phyloP scores from a whole-genome alignment of 2,113 vertebrate species.

The Oriolus oriolus region DNA sequence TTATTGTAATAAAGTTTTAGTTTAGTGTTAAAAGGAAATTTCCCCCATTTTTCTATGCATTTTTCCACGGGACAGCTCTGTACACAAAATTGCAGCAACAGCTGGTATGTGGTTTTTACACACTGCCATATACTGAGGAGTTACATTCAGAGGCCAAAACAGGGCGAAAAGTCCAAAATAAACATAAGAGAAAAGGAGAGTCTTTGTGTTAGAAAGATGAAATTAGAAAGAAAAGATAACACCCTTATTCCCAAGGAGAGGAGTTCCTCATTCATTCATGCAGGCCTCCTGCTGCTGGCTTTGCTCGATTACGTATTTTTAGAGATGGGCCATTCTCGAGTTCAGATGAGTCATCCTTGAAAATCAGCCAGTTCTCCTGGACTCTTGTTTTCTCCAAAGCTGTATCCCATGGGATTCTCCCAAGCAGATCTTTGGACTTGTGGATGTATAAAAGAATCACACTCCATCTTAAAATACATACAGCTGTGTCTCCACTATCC shows the following conservation, averaged over 20 bases:
- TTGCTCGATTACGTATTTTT: rapidly evolving
- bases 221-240: not conserved
- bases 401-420: not conserved
- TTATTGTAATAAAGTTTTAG: not conserved
- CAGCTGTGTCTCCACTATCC: not conserved
- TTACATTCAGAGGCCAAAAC: not conserved
- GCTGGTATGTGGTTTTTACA: not conserved
- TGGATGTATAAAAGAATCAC: not conserved
- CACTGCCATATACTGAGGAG: not conserved
- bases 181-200: not conserved
- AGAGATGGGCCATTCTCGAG: not conserved
- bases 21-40: not conserved
- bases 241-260: not conserved
- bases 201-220: not conserved
- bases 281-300: not conserved
- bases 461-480: not conserved
- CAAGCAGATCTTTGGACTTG: not conserved
- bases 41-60: rapidly evolving
- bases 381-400: not conserved
- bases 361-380: not conserved
- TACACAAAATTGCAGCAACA: not conserved
- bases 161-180: not conserved
- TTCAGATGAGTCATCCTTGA: not conserved
- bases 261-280: not conserved
- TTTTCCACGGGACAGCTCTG: not conserved